phyloP scores from a whole-genome alignment of 30 jellyfish, hydroid and myxozoan species.

The Hydractinia echinata region DNA sequence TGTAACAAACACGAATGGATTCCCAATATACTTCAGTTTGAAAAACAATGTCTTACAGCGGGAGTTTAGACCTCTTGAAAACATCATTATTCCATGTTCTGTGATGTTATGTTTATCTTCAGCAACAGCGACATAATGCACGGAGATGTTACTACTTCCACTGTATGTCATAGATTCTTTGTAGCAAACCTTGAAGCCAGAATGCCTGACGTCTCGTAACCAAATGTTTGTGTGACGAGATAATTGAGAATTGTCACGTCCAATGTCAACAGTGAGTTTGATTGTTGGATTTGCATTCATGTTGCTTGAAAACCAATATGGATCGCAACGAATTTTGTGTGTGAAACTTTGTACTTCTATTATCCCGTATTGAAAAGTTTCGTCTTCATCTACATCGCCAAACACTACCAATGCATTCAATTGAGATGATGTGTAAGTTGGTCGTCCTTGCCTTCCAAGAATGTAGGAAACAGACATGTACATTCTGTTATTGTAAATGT shows the following conservation, averaged over 20 bases:
- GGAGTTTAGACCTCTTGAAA: neutral
- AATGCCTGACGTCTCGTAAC: slow-evolving; percentile 4
- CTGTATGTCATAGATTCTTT: slow-evolving; percentile 19
- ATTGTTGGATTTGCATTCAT: neutral
- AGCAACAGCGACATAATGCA: slow-evolving; percentile 16
- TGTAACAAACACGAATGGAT: slow-evolving; percentile 14
- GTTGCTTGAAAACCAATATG: neutral
- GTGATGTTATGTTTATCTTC: neutral
- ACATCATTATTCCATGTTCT: neutral
- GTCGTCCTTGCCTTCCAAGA: neutral
- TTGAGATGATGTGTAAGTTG: neutral
- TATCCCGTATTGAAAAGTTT: neutral
- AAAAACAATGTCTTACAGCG: neutral
- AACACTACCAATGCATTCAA: neutral
- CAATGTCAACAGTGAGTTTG: neutral
- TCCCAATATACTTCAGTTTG: neutral
- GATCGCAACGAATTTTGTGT: neutral
- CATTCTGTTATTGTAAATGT: neutral
- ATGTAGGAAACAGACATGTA: neutral
- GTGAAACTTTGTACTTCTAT: neutral
- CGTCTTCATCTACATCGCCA: neutral
- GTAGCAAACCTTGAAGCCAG: slow-evolving; percentile 25
- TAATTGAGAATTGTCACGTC: neutral
- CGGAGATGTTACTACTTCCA: slow-evolving; percentile 9
- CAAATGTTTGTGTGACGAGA: neutral